A percentile compares a stretch with the other conserved stretches of the same genome.
Conservation (phyloP, 92 coral and sea anemone species). For the Epizoanthus ramosus region DNA sequence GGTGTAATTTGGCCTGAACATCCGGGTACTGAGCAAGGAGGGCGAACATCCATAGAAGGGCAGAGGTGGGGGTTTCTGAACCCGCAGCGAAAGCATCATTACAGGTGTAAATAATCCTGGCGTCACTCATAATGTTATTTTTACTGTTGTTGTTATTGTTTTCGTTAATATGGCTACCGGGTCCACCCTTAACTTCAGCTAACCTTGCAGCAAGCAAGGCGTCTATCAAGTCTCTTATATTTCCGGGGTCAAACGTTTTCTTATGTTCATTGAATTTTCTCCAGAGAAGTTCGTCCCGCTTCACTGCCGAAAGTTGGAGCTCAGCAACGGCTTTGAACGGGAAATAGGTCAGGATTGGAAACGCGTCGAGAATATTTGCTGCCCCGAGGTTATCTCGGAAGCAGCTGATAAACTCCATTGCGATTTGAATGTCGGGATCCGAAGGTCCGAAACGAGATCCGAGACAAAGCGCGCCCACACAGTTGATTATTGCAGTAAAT, state of each 20-base stretch:
- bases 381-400: slow-evolving; percentile 80
- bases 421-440: slow-evolving; percentile 61
- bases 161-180: neutral
- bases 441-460: slow-evolving; percentile 62
- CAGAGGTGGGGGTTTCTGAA: slow-evolving; percentile 70
- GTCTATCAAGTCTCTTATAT: slow-evolving; percentile 57
- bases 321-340: slow-evolving; percentile 66
- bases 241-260: slow-evolving; percentile 44
- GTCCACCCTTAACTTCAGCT: neutral
- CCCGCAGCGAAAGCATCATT: slow-evolving; percentile 77
- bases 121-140: slow-evolving; percentile 50
- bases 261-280: slow-evolving; percentile 69
- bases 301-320: slow-evolving; percentile 42
- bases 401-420: slow-evolving; percentile 57
- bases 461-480: slow-evolving; percentile 63
- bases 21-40: slow-evolving; percentile 68
- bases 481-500: slow-evolving; percentile 61
- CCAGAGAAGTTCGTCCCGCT: slow-evolving; percentile 72
- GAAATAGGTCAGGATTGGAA: slow-evolving; percentile 71
- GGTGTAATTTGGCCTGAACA: slow-evolving; percentile 63
- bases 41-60: slow-evolving; percentile 67
- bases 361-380: slow-evolving; percentile 76
- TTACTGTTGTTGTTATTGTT: neutral
- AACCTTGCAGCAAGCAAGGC: slow-evolving; percentile 50
- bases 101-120: slow-evolving; percentile 63